Base-by-base conservation (phyloP, 2,113 vertebrate genomes). In the Pachyramphus minor region DNA sequence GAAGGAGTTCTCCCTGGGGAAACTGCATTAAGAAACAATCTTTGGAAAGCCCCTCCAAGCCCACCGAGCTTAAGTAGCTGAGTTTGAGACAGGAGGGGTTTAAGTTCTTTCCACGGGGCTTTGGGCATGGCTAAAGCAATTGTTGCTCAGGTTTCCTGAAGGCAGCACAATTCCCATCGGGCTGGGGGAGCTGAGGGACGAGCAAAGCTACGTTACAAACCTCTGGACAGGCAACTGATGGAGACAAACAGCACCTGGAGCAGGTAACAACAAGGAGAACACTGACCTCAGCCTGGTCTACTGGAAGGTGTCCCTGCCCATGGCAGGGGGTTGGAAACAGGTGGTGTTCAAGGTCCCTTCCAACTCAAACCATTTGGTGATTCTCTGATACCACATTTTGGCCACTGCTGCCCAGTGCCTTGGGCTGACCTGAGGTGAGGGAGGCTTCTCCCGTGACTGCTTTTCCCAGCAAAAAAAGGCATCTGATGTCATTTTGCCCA, bases 371-470 rank as follows among this genome's bases (percentile, higher is more conserved):
- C 47, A 41, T 41, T n/a, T 39, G 4, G 5, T 17, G 53, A 22
- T 18, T 39, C 52, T 14, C 0, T 33, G 13, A 39, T 21, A 41
- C 0, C 1, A 13, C 47, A 7, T 50, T 19, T 23, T 73, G 52
- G 11, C 39, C 58, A 28, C 31, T 35, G 25, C 42, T 25, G 58
- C 60, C 39, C 52, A n/a, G 39, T 42, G 69, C 11, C 19, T 83
- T 21, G 76, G 25, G 80, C 33, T 71, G 45, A 41, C 55, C 56
- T 27, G n/a, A 0, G 3, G 3, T 4, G 22, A 10, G 22, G 21
- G 49, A 69, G 14, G 31, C 9, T 66, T 71, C 59, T 78, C 37
- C 73, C 77, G 58, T 0, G 1, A 11, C 41, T 0, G 0, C 8
- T 69, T 53, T 47, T 14, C 53, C 59, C 77, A 75, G 56, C 23